phyloP scores from a whole-genome alignment of 2,888 invertebrate genomes.

The Antitype chi region DNA sequence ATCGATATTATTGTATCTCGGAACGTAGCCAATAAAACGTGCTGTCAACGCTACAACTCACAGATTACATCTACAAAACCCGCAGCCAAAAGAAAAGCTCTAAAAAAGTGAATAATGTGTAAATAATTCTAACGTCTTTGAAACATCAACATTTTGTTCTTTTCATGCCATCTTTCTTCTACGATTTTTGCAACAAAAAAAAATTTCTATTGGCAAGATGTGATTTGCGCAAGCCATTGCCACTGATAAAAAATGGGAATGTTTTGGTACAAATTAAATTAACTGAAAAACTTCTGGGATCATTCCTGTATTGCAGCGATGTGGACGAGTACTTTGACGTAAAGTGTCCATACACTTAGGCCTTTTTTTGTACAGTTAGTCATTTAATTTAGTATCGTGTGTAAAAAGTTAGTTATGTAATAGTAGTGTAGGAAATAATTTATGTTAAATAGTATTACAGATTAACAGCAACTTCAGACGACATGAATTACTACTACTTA shows the following conservation, averaged over 20 bases:
- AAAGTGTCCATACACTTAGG: no score
- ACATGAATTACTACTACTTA: no score
- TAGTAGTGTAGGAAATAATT: no score
- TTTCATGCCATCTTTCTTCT: no score
- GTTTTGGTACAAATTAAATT: not conserved
- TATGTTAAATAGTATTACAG: no score
- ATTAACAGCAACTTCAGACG: no score
- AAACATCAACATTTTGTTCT: not conserved
- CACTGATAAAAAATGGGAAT: not conserved
- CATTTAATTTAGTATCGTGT: not conserved
- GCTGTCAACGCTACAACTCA: no score
- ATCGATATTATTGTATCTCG: no score
- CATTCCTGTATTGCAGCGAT: not conserved
- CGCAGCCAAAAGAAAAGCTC: no score
- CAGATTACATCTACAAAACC: no score
- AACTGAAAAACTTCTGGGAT: not conserved
- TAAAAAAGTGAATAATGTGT: not conserved
- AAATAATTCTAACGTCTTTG: not conserved
- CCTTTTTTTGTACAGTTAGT: not conserved
- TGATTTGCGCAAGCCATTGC: not conserved
- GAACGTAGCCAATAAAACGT: no score
- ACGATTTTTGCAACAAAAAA: not conserved
- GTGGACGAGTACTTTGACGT: not conserved
- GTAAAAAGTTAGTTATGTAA: not conserved
- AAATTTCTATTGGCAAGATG: not conserved